Evolutionary conservation across 2,888 invertebrate species (phyloP), one percentile per base, ranked within the genome.

Genomic region (Dinocampus coccinellae): DNA sequence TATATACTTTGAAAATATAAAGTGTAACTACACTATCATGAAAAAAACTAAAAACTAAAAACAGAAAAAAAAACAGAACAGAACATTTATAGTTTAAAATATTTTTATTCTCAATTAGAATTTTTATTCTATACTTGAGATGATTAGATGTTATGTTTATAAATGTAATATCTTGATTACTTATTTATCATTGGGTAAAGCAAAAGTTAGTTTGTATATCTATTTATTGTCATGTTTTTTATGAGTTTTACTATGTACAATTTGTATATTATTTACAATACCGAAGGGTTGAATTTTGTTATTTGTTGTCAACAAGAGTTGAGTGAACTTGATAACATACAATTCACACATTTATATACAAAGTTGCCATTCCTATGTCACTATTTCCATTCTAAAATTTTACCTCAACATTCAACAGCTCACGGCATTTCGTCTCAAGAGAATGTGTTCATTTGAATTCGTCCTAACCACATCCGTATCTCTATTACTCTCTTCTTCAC

Each of bases 361-460:
- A 6, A n/a, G 16, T 16, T 2, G 47, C 7, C 16, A 9, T n/a
- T n/a, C n/a, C n/a, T n/a, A 47, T 16, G n/a, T 16, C 16, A 16
- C 16, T 47, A 47, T 47, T 16, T 3, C 16, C 1, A 16, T 47
- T 16, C 47, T 47, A 3, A 7, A 47, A 16, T 6, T 3, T 47
- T n/a, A 47, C 47, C 47, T 16, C n/a, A 4, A n/a, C 20, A 7
- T 47, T 16, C 4, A 47, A 16, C 47, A 52, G 52, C 63, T 63
- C 16, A 42, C 63, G 13, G 63, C 53, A 22, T 33, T 22, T 2
- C 55, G 36, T 65, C 65, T 47, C 63, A 29, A 33, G 55, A 26
- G 55, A 33, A 68, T 68, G 16, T 60, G n/a, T 60, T 58, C 33
- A 58, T 68, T 33, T 34, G 52, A 20, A 60, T 68, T 68, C 34